These are phyloP conservation scores for Bombylius discolor DNA, from an alignment of 2,888 invertebrate genomes.

Conservation along the genomic window DNA sequence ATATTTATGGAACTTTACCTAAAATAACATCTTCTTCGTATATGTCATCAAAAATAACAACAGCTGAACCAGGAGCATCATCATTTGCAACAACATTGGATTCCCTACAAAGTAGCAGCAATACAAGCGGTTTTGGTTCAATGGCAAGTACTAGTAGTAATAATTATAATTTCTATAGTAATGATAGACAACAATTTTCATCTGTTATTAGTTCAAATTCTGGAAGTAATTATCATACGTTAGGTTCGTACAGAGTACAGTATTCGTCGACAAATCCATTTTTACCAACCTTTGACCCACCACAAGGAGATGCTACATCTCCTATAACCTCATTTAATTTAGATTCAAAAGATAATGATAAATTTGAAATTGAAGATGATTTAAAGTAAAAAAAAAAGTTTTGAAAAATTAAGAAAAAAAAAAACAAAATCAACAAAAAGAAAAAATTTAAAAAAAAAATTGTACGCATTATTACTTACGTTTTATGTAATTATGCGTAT, in stretches of 20 bases:
- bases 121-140: slow-evolving; percentile 33
- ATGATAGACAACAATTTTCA: slow-evolving; percentile 10
- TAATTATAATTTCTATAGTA: slow-evolving; percentile 30
- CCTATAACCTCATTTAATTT: slow-evolving; percentile 30
- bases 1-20: slow-evolving; percentile 35
- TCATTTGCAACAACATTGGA: slow-evolving; percentile 15
- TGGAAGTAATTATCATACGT: slow-evolving; percentile 32
- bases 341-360: slow-evolving; percentile 29
- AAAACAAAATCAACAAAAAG: no score
- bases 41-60: slow-evolving; percentile 7
- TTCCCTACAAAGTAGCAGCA: slow-evolving; percentile 12
- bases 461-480: no score
- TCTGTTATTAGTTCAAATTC: slow-evolving; percentile 8
- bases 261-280: slow-evolving; percentile 38
- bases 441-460: no score
- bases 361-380: slow-evolving; percentile 35
- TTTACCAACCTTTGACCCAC: slow-evolving; percentile 34
- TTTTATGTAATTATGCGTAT: no score
- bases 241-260: slow-evolving; percentile 36
- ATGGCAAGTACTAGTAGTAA: slow-evolving; percentile 33
- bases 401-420: no score
- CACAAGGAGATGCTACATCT: slow-evolving; percentile 18
- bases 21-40: slow-evolving; percentile 21
- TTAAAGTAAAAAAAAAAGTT: slow-evolving; percentile 23
- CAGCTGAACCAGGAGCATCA: slow-evolving; percentile 12